These are phyloP conservation scores for Phasianus colchicus DNA, from an alignment of 2,113 vertebrate species.

Conservation along the genomic window DNA sequence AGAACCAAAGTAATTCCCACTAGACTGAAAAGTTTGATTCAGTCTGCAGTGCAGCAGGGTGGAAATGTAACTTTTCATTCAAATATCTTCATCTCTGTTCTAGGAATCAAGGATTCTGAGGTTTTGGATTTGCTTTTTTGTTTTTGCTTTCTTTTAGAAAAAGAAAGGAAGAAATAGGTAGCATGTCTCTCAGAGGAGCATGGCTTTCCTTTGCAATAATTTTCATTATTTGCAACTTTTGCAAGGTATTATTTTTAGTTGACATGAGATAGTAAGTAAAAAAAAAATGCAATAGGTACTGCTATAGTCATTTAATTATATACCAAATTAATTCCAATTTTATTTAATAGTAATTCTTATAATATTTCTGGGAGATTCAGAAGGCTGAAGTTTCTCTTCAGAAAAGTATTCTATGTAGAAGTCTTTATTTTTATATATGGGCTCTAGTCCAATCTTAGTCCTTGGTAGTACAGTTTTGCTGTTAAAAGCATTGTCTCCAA, in stretches of 20 bases:
- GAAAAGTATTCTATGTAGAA: neutral
- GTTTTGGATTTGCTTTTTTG: neutral
- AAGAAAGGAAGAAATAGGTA: neutral
- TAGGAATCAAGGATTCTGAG: neutral
- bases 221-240: neutral
- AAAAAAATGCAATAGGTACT: neutral
- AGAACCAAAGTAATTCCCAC: neutral
- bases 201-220: neutral
- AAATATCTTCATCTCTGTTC: neutral
- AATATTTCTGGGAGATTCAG: neutral
- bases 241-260: neutral
- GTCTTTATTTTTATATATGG: neutral
- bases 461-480: neutral
- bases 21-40: neutral
- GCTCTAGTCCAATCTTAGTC: neutral
- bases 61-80: neutral
- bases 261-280: neutral
- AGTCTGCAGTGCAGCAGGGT: neutral
- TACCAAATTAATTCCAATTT: neutral
- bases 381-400: neutral
- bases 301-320: neutral
- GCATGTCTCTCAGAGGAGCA: neutral
- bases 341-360: neutral
- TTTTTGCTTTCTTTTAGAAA: neutral
- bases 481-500: neutral